phyloP scores from a whole-genome alignment of 2,888 invertebrate species.

The Aspidiotus destructor region DNA sequence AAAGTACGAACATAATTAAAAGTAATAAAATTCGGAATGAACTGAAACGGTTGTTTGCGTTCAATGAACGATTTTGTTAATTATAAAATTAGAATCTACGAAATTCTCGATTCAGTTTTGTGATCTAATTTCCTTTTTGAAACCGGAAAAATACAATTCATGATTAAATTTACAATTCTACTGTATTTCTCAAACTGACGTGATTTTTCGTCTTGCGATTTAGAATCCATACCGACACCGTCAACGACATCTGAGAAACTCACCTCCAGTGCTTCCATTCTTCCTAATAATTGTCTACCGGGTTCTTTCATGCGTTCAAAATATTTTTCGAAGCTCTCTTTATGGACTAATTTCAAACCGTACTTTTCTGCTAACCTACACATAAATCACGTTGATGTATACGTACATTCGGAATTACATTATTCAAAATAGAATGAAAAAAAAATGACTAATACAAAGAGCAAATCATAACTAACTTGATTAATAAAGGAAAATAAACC shows the following conservation, averaged over 20 bases:
- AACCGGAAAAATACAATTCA: no score
- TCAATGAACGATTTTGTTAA: no score
- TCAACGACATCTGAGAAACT: constrained; percentile 5
- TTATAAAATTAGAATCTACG: no score
- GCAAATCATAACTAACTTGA: constrained; percentile 41
- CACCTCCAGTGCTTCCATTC: constrained; percentile 67
- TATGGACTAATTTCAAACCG: constrained; percentile 45
- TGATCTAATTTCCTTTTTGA: no score
- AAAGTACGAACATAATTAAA: no score
- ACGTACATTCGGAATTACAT: constrained; percentile 14
- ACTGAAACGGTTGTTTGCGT: no score
- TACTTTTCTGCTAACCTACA: constrained; percentile 46
- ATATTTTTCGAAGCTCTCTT: constrained; percentile 62
- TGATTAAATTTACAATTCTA: no score
- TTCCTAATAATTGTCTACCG: constrained; percentile 52
- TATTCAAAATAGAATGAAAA: background rate
- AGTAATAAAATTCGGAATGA: no score
- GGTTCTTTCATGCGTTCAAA: constrained; percentile 56
- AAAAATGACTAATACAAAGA: background rate
- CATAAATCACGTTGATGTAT: constrained; percentile 17
- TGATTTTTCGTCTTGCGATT: no score
- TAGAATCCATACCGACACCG: background rate
- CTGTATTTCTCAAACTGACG: no score
- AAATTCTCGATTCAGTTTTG: no score
- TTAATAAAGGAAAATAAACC: constrained; percentile 80